Base-by-base conservation (phyloP, 2,113 vertebrate genomes). In the Ceyx margarethae region DNA sequence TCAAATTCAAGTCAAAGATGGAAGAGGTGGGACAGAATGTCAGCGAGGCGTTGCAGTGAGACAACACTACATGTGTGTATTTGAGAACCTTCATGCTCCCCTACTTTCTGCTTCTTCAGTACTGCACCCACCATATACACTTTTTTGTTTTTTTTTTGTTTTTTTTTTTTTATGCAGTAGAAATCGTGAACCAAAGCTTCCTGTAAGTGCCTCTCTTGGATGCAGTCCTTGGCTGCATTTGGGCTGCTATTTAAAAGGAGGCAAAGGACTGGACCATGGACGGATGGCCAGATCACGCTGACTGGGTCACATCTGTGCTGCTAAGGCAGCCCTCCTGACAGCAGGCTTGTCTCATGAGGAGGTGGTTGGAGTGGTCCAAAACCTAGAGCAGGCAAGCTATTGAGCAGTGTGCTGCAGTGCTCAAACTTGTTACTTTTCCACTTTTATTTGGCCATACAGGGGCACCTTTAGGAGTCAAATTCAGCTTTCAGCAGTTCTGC, bases 231-330 rank as follows among this genome's bases (percentile, higher is more conserved):
- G 50, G 17, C 57, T 45, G 6, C 18, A 40, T 61, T 69, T 48
- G 56, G 14, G 15, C 62, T 69, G 37, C 60, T 54, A 33, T 50
- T 48, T 43, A 40, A 35, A 46, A 45, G 10, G 28, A 74, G 26
- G 28, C 42, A 35, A 46, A 57, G 42, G 50, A 15, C 71, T 65
- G 60, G 14, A 42, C 51, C 42, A 37, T 53, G 42, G 42, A 15
- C 33, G 40, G 35, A 10, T 0, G 19, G 71, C 42, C 40, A 16
- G 33, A 40, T 61, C 0, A 0, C 26, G 3, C 12, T 50, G 57
- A 29, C 60, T 31, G 3, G 46, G 58, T 84, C 13, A 7, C 37
- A 35, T 54, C 46, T 18, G 45, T 1, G 3, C 48, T 68, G 54
- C 15, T 33, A 26, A 40, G 31, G 56, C 22, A 67, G 43, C 48